Evolutionary conservation across 2,888 invertebrate genomes (phyloP).

Genomic region (Catocala nupta): DNA sequence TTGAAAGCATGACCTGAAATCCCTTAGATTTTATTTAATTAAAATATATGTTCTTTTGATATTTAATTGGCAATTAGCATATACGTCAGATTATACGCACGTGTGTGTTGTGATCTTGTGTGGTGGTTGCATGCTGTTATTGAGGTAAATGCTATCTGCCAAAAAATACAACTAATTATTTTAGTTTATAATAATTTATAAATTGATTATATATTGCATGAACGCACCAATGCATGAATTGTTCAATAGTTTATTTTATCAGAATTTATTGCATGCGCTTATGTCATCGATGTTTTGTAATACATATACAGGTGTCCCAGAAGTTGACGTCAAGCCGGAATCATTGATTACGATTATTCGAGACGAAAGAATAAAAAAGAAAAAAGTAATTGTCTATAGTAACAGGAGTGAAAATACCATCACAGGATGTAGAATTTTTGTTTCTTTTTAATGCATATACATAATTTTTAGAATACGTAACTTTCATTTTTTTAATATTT

Average conservation of each 20-base stretch:
- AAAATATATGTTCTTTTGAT: not conserved
- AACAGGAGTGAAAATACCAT: no score
- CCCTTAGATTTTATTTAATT: conserved; percentile 48
- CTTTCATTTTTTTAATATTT: no score
- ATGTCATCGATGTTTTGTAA: conserved; percentile 37
- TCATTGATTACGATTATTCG: no score
- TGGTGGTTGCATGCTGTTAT: conserved; percentile 5
- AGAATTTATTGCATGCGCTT: conserved; percentile 46
- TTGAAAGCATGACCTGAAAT: conserved; percentile 67
- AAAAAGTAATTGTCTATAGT: no score
- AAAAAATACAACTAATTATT: conserved; percentile 10
- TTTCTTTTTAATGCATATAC: no score
- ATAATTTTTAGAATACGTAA: no score
- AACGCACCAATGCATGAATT: conserved; percentile 41
- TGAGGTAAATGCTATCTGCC: conserved; percentile 33
- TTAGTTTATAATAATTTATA: not conserved
- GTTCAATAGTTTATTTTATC: conserved; percentile 32
- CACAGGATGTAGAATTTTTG: no score
- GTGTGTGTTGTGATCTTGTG: conserved; percentile 10
- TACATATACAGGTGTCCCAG: conserved; percentile 16
- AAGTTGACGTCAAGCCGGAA: no score
- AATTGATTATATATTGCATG: conserved; percentile 34
- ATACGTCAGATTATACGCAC: conserved; percentile 28
- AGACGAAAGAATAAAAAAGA: no score
- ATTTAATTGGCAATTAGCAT: conserved; percentile 31